Conservation (phyloP, 2,113 vertebrate genomes). For the Ailurus styani region DNA sequence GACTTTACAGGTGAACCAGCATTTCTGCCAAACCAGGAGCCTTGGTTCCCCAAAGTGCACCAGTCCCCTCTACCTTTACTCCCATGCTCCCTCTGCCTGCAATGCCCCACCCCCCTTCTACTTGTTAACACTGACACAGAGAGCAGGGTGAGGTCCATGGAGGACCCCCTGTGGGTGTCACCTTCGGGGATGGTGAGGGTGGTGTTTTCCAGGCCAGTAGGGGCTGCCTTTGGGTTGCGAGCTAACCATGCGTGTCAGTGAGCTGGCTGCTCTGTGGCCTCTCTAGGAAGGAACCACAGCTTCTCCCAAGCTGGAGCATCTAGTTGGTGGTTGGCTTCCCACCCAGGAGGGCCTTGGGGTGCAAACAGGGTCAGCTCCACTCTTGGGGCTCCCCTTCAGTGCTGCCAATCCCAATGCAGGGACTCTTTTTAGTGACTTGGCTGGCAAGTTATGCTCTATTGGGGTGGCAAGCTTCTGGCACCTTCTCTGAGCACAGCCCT, state of each 20-base stretch:
- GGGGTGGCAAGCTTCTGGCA: not conserved
- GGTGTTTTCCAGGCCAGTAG: not conserved
- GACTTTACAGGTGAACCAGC: not conserved
- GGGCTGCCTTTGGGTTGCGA: not conserved
- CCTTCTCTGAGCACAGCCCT: not conserved
- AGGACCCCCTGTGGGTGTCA: not conserved
- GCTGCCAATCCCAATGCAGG: not conserved
- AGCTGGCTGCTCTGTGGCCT: not conserved
- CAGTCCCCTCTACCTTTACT: not conserved
- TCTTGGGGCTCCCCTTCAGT: not conserved
- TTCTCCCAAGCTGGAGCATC: not conserved
- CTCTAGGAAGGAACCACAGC: not conserved
- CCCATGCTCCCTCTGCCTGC: no score
- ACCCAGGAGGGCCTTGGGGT: not conserved
- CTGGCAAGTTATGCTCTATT: not conserved
- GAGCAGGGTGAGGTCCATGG: not conserved
- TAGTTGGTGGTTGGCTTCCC: not conserved
- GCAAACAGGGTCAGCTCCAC: not conserved
- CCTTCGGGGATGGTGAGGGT: not conserved
- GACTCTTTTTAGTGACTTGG: not conserved
- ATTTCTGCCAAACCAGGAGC: not conserved
- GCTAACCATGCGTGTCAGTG: rapidly evolving
- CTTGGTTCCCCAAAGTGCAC: not conserved
- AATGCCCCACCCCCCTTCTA: not conserved
- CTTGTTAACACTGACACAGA: rapidly evolving